Base-by-base conservation (phyloP, 2,797 vertebrate genomes). In the Aulostomus chinensis region DNA sequence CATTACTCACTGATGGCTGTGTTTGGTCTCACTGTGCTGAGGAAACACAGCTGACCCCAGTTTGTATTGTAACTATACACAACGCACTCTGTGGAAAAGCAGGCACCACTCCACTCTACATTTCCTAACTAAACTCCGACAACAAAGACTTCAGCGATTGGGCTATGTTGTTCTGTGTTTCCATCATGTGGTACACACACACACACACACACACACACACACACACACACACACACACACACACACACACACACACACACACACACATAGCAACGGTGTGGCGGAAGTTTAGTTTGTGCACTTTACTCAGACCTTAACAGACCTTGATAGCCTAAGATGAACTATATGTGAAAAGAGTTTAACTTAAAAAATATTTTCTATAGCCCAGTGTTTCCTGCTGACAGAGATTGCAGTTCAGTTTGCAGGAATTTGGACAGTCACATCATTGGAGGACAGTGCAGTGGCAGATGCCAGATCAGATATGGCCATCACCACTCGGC, bases 1-100 rank as follows among this genome's bases (percentile, higher is more conserved):
- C 57, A 81, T 84, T 57, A 76, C 61, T 69, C 64, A 56, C 64
- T 68, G 62, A 70, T 84, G 60, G 48, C 63, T 66, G 54, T 76
- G 66, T 85, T 86, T 66, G 67, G 55, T 73, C 58, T 72, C 42
- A 12, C n/a, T 48, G 56, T 11, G 4, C 35, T 66, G 80, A 86
- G 54, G 60, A 71, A 80, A 68, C 65, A 3, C 72, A 86, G 76
- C 49, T 57, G 68, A 86, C 76, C 73, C 46, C 47, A 26, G 55
- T 76, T 51, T 75, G 61, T 68, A 67, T 12, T 38, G 26, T 66
- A 48, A 39, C 49, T 63, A 66, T 77, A 69, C 65, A 83, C 70
- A 68, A 56, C 58, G 42, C 22, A 26, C 69, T 53, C 38, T 8
- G 22, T 2, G 3, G 20, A 61, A 52, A 37, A 37, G 36, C 54